Percentiles rank a stretch among this genome's conserved stretches.
These are phyloP conservation scores for Zaprionus bogoriensis DNA, from an alignment of 2,888 invertebrate genomes.

Conservation along the genomic window DNA sequence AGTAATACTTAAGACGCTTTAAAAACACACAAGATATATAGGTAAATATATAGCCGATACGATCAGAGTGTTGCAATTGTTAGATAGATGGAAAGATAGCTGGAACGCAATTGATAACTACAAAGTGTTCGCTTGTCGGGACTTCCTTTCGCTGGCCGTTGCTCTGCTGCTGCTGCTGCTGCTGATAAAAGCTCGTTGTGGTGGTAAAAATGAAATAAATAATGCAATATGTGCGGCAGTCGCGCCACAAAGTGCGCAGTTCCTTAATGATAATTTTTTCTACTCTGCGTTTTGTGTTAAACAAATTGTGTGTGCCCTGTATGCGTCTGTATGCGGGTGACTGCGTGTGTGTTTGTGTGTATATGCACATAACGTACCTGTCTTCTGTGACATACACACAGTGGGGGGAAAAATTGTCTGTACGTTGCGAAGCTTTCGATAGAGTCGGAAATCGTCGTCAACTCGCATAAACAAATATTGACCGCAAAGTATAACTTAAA, in stretches of 20 bases:
- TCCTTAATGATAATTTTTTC: slow-evolving; percentile 26
- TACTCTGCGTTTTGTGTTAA: slow-evolving; percentile 5
- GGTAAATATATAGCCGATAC: slow-evolving; percentile 25
- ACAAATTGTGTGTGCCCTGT: slow-evolving; percentile 12
- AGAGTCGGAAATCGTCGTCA: background rate
- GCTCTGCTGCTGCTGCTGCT: slow-evolving; percentile 6
- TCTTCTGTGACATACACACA: slow-evolving; percentile 1
- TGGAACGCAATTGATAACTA: background rate
- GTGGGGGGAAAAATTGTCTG: background rate
- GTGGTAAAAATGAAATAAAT: slow-evolving; percentile 59
- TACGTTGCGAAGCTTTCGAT: background rate
- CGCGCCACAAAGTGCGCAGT: slow-evolving; percentile 56
- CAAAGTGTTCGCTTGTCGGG: background rate
- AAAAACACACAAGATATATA: slow-evolving; percentile 2
- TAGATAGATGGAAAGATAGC: background rate
- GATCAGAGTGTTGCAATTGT: background rate
- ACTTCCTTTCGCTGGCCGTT: slow-evolving; percentile 9
- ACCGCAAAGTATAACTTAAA: background rate
- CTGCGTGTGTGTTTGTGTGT: slow-evolving; percentile 1
- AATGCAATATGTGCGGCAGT: slow-evolving; percentile 37
- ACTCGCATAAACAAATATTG: background rate
- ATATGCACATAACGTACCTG: background rate
- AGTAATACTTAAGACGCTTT: slow-evolving; percentile 14
- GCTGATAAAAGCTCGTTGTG: slow-evolving; percentile 65
- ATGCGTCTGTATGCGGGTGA: too few species aligned